Percentiles rank a stretch among this genome's conserved stretches.
phyloP scores from a whole-genome alignment of 2,113 vertebrate genomes.

The Euleptes europaea region DNA sequence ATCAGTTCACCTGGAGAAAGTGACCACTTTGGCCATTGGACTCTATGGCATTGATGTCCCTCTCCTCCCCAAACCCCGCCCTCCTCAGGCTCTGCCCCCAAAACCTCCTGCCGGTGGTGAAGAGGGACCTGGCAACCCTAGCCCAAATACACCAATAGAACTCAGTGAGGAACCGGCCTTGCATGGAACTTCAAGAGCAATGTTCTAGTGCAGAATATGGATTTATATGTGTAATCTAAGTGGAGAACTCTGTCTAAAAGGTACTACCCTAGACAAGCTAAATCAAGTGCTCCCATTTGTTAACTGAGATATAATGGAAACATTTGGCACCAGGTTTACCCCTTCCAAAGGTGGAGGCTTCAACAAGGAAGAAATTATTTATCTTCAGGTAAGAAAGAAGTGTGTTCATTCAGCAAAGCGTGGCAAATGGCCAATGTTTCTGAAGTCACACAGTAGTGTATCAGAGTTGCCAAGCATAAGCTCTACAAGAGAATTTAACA shows the following conservation, averaged over 20 bases:
- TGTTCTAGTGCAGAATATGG: neutral
- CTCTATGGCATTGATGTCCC: too few relatives aligned
- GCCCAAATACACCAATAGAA: neutral
- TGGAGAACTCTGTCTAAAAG: neutral
- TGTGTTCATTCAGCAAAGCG: neutral
- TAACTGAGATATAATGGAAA: neutral
- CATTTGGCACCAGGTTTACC: neutral
- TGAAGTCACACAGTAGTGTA: neutral
- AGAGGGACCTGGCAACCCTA: too few relatives aligned
- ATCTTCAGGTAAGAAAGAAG: neutral
- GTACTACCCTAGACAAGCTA: neutral
- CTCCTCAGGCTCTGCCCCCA: too few relatives aligned
- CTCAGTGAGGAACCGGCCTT: neutral
- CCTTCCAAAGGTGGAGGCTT: neutral
- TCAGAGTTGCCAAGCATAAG: neutral
- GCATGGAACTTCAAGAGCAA: neutral
- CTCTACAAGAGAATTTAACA: neutral
- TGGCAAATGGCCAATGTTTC: neutral
- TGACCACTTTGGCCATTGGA: too few relatives aligned
- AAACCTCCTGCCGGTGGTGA: too few relatives aligned
- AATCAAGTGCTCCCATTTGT: neutral
- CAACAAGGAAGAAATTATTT: neutral
- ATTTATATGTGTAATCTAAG: neutral
- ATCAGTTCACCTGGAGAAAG: too few relatives aligned
- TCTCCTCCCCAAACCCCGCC: neutral